Conservation (phyloP, 2,888 invertebrate genomes). For the Dynastes hyllus region DNA sequence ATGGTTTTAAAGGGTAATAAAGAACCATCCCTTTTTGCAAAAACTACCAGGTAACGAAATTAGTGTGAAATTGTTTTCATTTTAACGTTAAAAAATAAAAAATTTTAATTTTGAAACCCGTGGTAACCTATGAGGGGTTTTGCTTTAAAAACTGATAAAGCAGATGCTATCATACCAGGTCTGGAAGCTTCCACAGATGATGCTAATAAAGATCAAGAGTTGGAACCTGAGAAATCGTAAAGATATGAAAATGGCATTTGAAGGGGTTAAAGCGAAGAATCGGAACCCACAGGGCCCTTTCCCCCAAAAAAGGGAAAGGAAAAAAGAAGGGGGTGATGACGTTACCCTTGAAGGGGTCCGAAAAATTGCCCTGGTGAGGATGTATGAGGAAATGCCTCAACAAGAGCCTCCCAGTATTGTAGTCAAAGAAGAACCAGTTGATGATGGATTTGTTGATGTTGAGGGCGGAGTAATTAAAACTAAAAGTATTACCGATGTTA, state of each 20-base stretch:
- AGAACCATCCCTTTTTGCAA: too few species aligned
- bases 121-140: too few species aligned
- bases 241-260: too few species aligned
- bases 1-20: too few species aligned
- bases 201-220: conserved; percentile 63
- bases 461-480: conserved; percentile 72
- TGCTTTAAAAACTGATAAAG: too few species aligned
- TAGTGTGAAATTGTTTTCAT: too few species aligned
- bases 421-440: conserved; percentile 77
- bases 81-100: not conserved
- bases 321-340: conserved; percentile 74
- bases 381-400: conserved; percentile 67
- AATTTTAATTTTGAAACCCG: too few species aligned
- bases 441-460: conserved; percentile 71
- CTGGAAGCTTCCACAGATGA: conserved; percentile 71
- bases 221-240: conserved; percentile 68
- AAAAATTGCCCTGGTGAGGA: conserved; percentile 78
- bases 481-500: conserved; percentile 74
- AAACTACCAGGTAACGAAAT: conserved; percentile 78
- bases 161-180: conserved; percentile 71
- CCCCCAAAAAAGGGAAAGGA: too few species aligned
- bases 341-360: conserved; percentile 82
- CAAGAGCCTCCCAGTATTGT: conserved; percentile 64
- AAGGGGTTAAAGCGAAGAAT: conserved; percentile 56
- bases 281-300: conserved; percentile 61